Evolutionary conservation across 1,140 invertebrate species (phyloP).

Genomic region (Drosophila tropicalis): DNA sequence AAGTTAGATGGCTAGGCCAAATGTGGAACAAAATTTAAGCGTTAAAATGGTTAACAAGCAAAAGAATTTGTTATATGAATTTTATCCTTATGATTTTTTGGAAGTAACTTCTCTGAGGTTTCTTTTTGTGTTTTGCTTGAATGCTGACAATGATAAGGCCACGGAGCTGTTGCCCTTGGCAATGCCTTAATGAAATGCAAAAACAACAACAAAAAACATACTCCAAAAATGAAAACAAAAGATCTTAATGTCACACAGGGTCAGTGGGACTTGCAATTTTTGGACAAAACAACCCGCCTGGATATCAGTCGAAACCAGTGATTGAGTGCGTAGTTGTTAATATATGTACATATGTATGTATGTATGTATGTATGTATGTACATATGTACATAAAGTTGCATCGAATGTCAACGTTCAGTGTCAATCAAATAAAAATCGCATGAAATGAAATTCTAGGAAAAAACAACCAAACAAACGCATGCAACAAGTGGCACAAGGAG

Average conservation of each 20-base stretch:
- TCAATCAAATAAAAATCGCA: slow-evolving; percentile 60
- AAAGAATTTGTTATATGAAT: background rate
- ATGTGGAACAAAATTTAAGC: no score
- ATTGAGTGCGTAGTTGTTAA: slow-evolving; percentile 21
- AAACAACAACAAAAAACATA: background rate
- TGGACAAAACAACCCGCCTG: slow-evolving; percentile 72
- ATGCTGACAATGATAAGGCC: slow-evolving; percentile 2
- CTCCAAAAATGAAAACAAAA: slow-evolving; percentile 23
- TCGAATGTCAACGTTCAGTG: slow-evolving; percentile 73
- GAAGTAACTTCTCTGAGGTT: background rate
- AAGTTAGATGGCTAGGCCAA: no score
- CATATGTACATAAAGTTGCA: slow-evolving; percentile 30
- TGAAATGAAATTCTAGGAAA: slow-evolving; percentile 75
- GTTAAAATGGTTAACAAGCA: no score
- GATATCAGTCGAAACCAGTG: slow-evolving; percentile 18
- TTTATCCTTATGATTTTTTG: background rate
- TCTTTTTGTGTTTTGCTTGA: background rate
- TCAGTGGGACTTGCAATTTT: slow-evolving; percentile 53
- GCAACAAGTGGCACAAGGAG: slow-evolving; percentile 72
- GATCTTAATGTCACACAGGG: slow-evolving; percentile 50
- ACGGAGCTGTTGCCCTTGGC: slow-evolving; percentile 1
- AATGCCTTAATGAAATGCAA: slow-evolving; percentile 28
- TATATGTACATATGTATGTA: slow-evolving; percentile 11
- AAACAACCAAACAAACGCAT: slow-evolving; percentile 45
- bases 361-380: background rate